Conservation (phyloP, 2,113 vertebrate species). For the Larimichthys polyactis region DNA sequence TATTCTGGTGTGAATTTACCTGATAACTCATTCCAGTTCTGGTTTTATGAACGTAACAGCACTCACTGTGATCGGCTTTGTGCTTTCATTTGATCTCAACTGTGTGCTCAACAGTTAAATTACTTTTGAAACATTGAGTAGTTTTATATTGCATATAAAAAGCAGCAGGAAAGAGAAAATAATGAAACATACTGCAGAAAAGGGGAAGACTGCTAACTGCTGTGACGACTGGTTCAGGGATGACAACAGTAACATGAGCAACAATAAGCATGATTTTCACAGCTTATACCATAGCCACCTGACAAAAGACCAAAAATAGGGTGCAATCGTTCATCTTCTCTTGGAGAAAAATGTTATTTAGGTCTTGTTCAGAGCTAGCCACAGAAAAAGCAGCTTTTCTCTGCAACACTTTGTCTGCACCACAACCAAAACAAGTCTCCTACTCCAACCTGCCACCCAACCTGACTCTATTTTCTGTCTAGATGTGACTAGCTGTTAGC, state of each 20-base stretch:
- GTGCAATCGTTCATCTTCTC: constrained; percentile 22
- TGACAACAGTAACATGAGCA: constrained; percentile 13
- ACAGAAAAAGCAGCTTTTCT: constrained; percentile 2
- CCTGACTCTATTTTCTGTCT: constrained; percentile 8
- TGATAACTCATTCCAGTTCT: background rate
- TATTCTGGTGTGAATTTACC: constrained; percentile 9
- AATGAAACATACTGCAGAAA: constrained; percentile 24
- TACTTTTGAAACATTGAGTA: constrained; percentile 24
- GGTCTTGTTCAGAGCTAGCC: constrained; percentile 9
- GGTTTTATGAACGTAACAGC: constrained; percentile 27
- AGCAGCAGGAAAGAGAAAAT: constrained; percentile 31
- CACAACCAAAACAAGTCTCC: constrained; percentile 27
- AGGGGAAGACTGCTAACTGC: constrained; percentile 9
- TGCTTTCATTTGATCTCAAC: constrained; percentile 40
- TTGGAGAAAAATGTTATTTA: background rate
- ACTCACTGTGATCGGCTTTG: constrained; percentile 20
- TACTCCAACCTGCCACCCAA: background rate
- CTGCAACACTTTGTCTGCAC: constrained; percentile 1
- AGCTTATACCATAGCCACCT: constrained; percentile 40
- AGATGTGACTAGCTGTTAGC: background rate
- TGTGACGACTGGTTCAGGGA: background rate
- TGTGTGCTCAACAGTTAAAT: background rate
- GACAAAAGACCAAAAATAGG: constrained; percentile 52
- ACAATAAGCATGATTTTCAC: constrained; percentile 40
- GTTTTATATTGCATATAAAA: constrained; percentile 42